Conservation (phyloP, 2,797 vertebrate species). For the Ambastaia sidthimunki region DNA sequence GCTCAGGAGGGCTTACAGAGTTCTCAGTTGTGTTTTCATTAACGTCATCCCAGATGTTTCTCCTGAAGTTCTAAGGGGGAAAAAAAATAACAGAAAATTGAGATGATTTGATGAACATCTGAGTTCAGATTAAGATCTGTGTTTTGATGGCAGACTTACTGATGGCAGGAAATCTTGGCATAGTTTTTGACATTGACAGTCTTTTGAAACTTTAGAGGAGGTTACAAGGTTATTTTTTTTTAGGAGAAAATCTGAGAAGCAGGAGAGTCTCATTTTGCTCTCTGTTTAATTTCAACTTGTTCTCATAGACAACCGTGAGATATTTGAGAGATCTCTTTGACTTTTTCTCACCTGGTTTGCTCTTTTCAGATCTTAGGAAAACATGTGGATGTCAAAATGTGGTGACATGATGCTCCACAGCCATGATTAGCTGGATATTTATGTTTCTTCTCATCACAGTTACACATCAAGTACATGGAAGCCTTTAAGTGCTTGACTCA, state of each 20-base stretch:
- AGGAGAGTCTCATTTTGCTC: neutral
- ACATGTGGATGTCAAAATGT: conserved; percentile 14
- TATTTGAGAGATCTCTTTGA: neutral
- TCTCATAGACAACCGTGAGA: neutral
- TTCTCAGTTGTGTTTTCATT: neutral
- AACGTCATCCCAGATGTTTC: no score
- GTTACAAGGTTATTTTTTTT: neutral
- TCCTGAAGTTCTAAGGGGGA: no score
- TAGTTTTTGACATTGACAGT: neutral
- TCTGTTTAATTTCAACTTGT: neutral
- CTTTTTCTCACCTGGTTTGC: conserved; percentile 28
- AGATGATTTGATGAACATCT: neutral
- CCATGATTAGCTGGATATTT: conserved; percentile 28
- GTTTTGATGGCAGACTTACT: neutral
- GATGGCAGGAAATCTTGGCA: neutral
- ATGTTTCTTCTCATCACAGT: conserved; percentile 11
- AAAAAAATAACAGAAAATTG: neutral
- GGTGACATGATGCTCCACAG: conserved; percentile 15
- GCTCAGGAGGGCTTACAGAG: neutral
- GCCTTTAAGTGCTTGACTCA: conserved; percentile 11
- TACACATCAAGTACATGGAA: conserved; percentile 20
- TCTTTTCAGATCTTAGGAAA: conserved; percentile 9
- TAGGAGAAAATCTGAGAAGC: neutral
- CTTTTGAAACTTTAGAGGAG: neutral
- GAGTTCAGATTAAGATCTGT: neutral